Conservation (phyloP, 2,113 vertebrate genomes). For the Colistium nudipinnis region DNA sequence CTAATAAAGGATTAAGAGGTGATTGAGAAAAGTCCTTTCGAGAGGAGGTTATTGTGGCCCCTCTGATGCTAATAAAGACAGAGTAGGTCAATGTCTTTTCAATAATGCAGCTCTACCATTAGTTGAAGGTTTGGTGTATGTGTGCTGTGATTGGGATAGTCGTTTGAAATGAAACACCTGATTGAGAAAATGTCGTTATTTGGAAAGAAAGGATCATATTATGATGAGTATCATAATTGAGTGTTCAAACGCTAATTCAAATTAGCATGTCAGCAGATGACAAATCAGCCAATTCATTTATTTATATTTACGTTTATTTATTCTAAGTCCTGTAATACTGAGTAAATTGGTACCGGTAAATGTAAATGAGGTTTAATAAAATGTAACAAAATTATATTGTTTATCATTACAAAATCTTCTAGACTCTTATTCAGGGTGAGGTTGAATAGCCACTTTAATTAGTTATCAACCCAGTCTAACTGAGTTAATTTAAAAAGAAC, state of each 20-base stretch:
- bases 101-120: neutral
- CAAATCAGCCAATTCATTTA: too few relatives aligned
- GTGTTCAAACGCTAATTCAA: too few relatives aligned
- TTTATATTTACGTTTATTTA: too few relatives aligned
- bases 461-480: too few relatives aligned
- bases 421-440: too few relatives aligned
- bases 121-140: too few relatives aligned
- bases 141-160: too few relatives aligned
- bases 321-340: too few relatives aligned
- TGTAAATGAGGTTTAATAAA: neutral
- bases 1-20: neutral
- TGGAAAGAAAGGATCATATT: neutral
- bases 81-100: neutral
- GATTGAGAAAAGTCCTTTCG: neutral
- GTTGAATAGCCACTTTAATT: too few relatives aligned
- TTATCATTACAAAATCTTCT: neutral
- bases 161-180: neutral
- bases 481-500: neutral
- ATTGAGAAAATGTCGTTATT: neutral
- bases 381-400: neutral
- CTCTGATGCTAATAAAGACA: neutral
- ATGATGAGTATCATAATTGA: neutral
- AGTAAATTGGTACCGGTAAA: too few relatives aligned
- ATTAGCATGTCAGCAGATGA: too few relatives aligned
- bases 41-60: neutral